Percentiles rank a stretch among this genome's conserved stretches.
These are phyloP conservation scores for Sarcoramphus papa DNA, from an alignment of 2,797 vertebrate species.

Conservation along the genomic window DNA sequence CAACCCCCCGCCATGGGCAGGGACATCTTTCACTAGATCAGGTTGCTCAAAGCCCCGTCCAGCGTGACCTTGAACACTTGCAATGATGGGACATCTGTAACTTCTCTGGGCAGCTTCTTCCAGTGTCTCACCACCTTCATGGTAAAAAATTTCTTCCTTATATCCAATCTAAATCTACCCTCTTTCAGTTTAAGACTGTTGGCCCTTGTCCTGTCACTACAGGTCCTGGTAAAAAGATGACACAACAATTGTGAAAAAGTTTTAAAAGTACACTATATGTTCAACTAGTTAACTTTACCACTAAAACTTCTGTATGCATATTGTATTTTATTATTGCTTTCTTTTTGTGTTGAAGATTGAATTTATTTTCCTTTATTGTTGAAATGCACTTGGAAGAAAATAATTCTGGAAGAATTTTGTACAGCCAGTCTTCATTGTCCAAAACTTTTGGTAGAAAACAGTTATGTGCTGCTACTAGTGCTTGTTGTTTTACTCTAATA, in stretches of 20 bases:
- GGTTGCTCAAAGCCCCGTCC: not conserved
- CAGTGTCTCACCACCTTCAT: not conserved
- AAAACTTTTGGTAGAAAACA: not conserved
- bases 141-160: not conserved
- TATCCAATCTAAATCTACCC: not conserved
- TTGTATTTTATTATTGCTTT: not conserved
- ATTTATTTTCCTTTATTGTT: not conserved
- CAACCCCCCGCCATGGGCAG: not conserved
- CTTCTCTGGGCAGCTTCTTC: not conserved
- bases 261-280: not conserved
- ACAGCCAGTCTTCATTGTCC: not conserved
- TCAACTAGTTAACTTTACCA: not conserved
- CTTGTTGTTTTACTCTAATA: not conserved
- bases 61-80: not conserved
- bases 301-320: not conserved
- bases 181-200: not conserved
- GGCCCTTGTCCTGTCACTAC: not conserved
- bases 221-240: not conserved
- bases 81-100: not conserved
- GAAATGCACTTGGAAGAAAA: not conserved
- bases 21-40: not conserved
- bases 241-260: not conserved
- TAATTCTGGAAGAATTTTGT: not conserved
- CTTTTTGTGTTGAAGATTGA: not conserved
- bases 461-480: not conserved